phyloP scores from a whole-genome alignment of 1,140 invertebrate species.

The Arion vulgaris region DNA sequence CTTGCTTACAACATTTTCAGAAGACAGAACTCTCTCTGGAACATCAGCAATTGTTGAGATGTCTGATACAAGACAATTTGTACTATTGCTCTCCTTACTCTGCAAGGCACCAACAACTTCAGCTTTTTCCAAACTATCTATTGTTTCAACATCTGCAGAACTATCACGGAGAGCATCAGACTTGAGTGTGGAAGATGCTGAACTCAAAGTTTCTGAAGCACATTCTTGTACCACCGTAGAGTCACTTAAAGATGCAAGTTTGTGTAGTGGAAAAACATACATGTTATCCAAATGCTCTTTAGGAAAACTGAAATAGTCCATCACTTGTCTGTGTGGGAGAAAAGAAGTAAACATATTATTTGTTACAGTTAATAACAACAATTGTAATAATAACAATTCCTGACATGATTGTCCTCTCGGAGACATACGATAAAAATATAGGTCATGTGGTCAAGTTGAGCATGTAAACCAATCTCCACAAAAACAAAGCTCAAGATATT shows the following conservation, averaged over 20 bases:
- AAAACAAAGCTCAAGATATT: too few species aligned
- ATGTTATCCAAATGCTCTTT: constrained; percentile 21
- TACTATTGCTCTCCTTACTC: background rate
- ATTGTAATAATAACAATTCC: too few species aligned
- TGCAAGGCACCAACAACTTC: background rate
- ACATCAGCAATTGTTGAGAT: background rate
- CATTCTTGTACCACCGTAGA: background rate
- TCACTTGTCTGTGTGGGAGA: constrained; percentile 16
- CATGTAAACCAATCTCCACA: too few species aligned
- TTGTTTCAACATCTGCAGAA: background rate
- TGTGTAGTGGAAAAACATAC: constrained; percentile 1
- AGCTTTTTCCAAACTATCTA: background rate
- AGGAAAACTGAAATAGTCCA: constrained; percentile 25
- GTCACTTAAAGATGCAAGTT: background rate
- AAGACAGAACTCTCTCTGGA: background rate
- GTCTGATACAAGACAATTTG: background rate
- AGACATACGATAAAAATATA: too few species aligned
- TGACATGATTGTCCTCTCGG: too few species aligned
- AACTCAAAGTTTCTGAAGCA: background rate
- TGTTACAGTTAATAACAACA: too few species aligned
- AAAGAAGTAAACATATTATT: background rate
- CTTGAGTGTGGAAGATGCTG: background rate
- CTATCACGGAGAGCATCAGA: background rate
- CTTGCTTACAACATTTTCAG: background rate
- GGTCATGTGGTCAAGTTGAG: too few species aligned